A percentile compares a stretch with the other conserved stretches of the same genome.
These are phyloP conservation scores for Anguilla anguilla DNA, from an alignment of 2,797 vertebrate species.

Conservation along the genomic window DNA sequence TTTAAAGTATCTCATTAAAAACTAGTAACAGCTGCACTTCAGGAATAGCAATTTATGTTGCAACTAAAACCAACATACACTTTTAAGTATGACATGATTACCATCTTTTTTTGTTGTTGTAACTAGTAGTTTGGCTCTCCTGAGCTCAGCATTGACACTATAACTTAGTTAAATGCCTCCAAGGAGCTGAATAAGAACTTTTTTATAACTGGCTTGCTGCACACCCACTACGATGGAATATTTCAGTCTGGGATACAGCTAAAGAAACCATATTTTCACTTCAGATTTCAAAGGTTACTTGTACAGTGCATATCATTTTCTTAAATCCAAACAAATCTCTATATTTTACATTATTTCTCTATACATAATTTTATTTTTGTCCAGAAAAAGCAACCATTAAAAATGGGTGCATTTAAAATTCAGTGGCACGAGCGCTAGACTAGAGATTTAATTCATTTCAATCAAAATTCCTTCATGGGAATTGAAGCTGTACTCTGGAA, in stretches of 20 bases:
- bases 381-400: not conserved
- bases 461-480: conserved; percentile 14
- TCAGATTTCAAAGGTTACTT: not conserved
- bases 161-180: not conserved
- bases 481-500: conserved; percentile 22
- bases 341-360: not conserved
- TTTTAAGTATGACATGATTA: too few species aligned
- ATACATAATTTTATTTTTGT: not conserved
- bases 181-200: not conserved
- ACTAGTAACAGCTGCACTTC: too few species aligned
- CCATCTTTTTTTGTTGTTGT: too few species aligned
- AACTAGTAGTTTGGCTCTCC: too few species aligned
- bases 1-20: too few species aligned
- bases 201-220: not conserved
- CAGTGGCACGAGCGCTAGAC: conserved; percentile 8
- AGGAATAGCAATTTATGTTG: too few species aligned
- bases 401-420: conserved; percentile 20
- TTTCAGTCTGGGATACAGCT: not conserved
- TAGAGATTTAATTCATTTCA: conserved; percentile 29
- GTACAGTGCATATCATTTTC: not conserved
- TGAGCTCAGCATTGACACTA: too few species aligned
- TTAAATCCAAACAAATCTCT: not conserved
- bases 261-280: not conserved
- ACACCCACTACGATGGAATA: not conserved
- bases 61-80: too few species aligned